These are phyloP conservation scores for Pangasius krempfi DNA, from an alignment of 2,797 vertebrate genomes.

Conservation along the genomic window DNA sequence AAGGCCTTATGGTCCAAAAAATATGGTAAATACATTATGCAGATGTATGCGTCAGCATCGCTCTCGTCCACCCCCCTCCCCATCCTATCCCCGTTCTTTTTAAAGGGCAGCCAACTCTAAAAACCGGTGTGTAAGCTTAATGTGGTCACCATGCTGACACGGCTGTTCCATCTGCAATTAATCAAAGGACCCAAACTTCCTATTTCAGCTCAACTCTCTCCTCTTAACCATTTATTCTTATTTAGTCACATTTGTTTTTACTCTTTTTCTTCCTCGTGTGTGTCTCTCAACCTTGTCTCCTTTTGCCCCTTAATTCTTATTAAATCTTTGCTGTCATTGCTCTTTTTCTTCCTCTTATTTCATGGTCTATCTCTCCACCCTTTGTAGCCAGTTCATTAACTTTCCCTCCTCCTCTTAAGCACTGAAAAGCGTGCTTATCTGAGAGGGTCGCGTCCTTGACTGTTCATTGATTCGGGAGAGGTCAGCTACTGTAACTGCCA, in stretches of 20 bases:
- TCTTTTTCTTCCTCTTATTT: not conserved
- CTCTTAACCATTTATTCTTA: not conserved
- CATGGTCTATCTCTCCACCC: not conserved
- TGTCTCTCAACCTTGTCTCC: not conserved
- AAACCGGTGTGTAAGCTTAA: conserved; percentile 68
- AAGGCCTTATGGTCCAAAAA: not conserved
- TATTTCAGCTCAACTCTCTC: not conserved
- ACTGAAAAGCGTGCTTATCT: not conserved
- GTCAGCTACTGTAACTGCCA: not conserved
- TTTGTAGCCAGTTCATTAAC: not conserved
- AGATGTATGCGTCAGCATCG: not conserved
- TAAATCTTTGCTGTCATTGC: not conserved
- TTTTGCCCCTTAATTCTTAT: not conserved
- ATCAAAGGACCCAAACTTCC: conserved; percentile 11
- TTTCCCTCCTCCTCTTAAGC: not conserved
- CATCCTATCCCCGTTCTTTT: not conserved
- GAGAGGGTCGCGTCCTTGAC: not conserved
- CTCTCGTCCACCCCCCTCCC: not conserved
- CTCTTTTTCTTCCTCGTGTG: not conserved
- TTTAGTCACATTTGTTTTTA: not conserved
- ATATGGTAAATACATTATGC: not conserved
- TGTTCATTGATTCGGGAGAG: not conserved
- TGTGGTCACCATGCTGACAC: conserved; percentile 61
- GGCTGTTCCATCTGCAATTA: conserved; percentile 39
- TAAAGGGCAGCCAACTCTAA: conserved; percentile 46